Evolutionary conservation across 2,113 vertebrate species (phyloP).

Genomic region (Todiramphus saurophagus): DNA sequence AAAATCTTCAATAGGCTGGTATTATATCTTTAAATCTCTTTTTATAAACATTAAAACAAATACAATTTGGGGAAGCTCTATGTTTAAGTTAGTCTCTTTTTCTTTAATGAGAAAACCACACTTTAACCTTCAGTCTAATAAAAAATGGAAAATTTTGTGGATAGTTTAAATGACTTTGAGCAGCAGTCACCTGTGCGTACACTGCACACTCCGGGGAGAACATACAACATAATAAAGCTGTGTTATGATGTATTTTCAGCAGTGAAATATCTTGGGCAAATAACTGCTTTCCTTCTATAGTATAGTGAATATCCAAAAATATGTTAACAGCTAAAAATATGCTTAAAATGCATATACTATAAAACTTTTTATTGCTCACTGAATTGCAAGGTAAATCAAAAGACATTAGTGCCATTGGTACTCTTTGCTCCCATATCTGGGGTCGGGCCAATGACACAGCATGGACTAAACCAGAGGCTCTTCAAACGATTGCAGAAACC

Average conservation of each 20-base stretch:
- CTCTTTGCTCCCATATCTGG: slow-evolving; percentile 14
- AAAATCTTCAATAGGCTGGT: slow-evolving; percentile 1
- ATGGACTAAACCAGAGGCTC: slow-evolving; percentile 11
- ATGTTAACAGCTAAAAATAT: background rate
- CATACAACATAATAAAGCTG: background rate
- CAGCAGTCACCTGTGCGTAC: background rate
- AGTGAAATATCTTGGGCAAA: background rate
- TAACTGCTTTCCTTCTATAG: background rate
- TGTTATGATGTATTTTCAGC: background rate
- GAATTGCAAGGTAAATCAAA: background rate
- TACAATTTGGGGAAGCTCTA: background rate
- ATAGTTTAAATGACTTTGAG: slow-evolving; percentile 10
- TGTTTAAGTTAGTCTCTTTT: background rate
- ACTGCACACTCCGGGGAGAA: background rate
- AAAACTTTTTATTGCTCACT: background rate
- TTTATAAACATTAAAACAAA: background rate
- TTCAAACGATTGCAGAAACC: background rate
- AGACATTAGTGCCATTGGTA: background rate
- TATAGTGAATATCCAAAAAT: background rate
- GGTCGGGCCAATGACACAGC: slow-evolving; percentile 43
- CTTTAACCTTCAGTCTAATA: background rate
- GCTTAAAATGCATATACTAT: background rate
- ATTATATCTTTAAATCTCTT: background rate
- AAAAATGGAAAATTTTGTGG: background rate
- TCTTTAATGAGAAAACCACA: background rate